Base-by-base conservation (phyloP, 2,888 invertebrate genomes). In the Calliphora vomitoria region DNA sequence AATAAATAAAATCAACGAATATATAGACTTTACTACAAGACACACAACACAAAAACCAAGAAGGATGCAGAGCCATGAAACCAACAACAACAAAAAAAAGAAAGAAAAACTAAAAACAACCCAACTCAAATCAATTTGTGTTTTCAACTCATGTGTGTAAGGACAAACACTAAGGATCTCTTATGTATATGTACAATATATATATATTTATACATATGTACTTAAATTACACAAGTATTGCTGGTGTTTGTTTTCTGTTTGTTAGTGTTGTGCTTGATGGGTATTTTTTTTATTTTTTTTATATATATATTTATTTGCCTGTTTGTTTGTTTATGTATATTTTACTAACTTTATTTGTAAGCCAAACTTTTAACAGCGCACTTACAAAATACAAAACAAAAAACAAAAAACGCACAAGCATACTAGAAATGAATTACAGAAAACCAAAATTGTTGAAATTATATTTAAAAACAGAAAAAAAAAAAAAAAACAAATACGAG, bases 271-370 rank as follows among this genome's bases (percentile, higher is more conserved):
- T 31, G 1, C 20, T 10, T 41, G n/a, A 31, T 13, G 50, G 38
- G 8, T 18, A 58, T 38, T 31, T 62, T 62, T 71, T 60, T 60
- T 5, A 11, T 11, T 60, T 25, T 35, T 15, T 5, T 31, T 3
- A 2, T 31, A 31, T 35, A 35, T 35, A 35, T 35, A 35, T 35
- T 35, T 35, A 20, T 41, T 41, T 20, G 66, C 41, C 18, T 44
- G 50, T 41, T 50, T 64, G 41, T 62, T 68, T 74, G 31, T 64
- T 68, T 20, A 60, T 75, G 44, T 64, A 53, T 74, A 58, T 69
- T 82, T 75, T 50, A 82, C 58, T 69, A 76, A 68, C 75, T 75
- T 75, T 76, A 69, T 82, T 82, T 76, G 82, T 68, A 58, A 75
- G 47, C 35, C 6, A 62, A 82, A 82, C 20, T 76, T 83, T 76